Conservation (phyloP, 2,113 vertebrate species). For the Platanista minor region DNA sequence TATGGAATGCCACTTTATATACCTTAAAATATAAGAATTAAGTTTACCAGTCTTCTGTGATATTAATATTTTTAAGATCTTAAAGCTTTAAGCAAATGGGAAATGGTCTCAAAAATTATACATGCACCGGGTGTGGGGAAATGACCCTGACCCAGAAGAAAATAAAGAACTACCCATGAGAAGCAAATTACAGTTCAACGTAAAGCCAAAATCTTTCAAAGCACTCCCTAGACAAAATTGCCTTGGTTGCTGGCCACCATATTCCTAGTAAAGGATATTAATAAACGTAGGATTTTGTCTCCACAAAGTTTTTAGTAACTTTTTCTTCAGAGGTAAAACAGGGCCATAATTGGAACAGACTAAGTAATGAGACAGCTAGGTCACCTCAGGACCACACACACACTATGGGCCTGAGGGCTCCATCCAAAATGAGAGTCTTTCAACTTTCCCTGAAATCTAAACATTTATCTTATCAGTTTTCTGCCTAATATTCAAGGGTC, state of each 20-base stretch:
- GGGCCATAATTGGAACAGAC: background rate
- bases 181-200: conserved; percentile 18
- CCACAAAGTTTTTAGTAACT: background rate
- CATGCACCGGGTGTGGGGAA: background rate
- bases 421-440: conserved; percentile 44
- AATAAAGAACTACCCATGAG: background rate
- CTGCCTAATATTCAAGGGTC: conserved; percentile 58
- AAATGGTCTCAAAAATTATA: conserved; percentile 3
- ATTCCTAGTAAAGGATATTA: conserved; percentile 32
- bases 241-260: background rate
- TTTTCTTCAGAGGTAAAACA: conserved; percentile 26
- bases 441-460: conserved; percentile 52
- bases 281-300: background rate
- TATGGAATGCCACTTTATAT: background rate
- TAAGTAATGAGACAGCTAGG: background rate
- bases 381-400: conserved; percentile 61
- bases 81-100: conserved; percentile 35
- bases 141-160: background rate
- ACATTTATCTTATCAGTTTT: conserved; percentile 68
- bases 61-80: conserved; percentile 32
- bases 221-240: background rate
- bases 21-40: conserved; percentile 34
- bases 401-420: background rate
- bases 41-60: conserved; percentile 24
- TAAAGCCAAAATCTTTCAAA: conserved; percentile 15